Base-by-base conservation (phyloP, 1,140 invertebrate genomes). In the Drosophila serrata region DNA sequence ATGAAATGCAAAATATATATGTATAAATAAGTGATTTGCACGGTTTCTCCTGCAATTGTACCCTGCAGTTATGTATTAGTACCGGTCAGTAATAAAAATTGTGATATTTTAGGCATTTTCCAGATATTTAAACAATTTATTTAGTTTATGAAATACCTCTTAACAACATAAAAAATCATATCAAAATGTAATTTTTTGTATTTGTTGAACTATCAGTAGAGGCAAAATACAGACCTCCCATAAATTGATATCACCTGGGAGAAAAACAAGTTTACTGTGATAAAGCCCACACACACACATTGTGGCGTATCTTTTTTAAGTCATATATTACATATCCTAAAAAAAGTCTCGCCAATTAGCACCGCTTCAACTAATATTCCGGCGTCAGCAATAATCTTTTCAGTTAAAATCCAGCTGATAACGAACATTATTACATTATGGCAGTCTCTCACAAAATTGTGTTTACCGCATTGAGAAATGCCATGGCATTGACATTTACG, bases 401-500 rank as follows among this genome's bases (percentile, higher is more conserved):
- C 31, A 24, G 24, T n/a, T 19, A 35, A 40, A 57, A 42, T 40
- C 37, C 37, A 65, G 75, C 69, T 82, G 75, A 79, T 79, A 79
- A 58, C 53, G 48, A 45, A 57, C 4, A 39, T 37, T 37, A 29
- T 46, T 40, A 60, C 11, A 39, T 37, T 45, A 37, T 48, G 19
- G 24, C 24, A 12, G 27, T 37, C 13, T 24, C 24, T n/a, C 19
- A 46, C 55, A 68, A 67, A 40, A 17, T 40, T 58, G 24, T n/a
- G 39, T 58, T 48, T 68, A 48, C 35, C 15, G 39, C 53, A 68
- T 22, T 61, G 43, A 53, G 43, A 72, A 49, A 40, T n/a, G 56
- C 61, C 33, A 42, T 75, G 76, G 12, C 75, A 84, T 69, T 82
- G 75, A 84, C 60, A 75, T 64, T 78, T 60, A 62, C 61, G 46